These are phyloP conservation scores for Tympanuchus pallidicinctus DNA, from an alignment of 2,113 vertebrate genomes.

Conservation along the genomic window DNA sequence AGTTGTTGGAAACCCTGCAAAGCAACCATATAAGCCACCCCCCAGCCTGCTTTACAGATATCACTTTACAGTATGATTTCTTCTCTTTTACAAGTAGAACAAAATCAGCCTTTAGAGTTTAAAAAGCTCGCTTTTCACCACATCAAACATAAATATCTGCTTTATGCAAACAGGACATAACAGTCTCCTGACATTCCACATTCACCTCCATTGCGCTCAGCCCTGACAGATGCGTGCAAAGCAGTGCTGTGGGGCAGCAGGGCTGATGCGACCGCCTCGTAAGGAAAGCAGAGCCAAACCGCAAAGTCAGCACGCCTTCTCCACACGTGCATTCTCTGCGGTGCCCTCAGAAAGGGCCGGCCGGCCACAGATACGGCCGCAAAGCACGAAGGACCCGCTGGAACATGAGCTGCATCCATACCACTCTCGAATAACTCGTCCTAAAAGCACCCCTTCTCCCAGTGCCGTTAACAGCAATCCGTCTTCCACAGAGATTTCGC, in stretches of 20 bases:
- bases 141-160: neutral
- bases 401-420: neutral
- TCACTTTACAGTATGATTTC: neutral
- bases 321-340: fast-evolving
- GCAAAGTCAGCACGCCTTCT: fast-evolving
- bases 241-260: neutral
- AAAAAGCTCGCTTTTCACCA: neutral
- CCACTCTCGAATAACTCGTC: neutral
- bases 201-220: neutral
- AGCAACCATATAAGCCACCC: neutral
- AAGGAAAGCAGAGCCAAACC: fast-evolving
- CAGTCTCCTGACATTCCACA: fast-evolving
- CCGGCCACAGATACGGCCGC: neutral
- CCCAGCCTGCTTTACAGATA: neutral
- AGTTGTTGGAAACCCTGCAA: neutral
- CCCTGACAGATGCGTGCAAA: fast-evolving
- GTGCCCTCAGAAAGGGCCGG: neutral
- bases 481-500: fast-evolving
- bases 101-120: neutral
- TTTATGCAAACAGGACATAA: neutral
- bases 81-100: neutral
- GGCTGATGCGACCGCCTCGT: fast-evolving
- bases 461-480: fast-evolving
- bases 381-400: neutral
- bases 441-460: neutral